Evolutionary conservation across 2,888 invertebrate species (phyloP).

Genomic region (Baccha elongata): DNA sequence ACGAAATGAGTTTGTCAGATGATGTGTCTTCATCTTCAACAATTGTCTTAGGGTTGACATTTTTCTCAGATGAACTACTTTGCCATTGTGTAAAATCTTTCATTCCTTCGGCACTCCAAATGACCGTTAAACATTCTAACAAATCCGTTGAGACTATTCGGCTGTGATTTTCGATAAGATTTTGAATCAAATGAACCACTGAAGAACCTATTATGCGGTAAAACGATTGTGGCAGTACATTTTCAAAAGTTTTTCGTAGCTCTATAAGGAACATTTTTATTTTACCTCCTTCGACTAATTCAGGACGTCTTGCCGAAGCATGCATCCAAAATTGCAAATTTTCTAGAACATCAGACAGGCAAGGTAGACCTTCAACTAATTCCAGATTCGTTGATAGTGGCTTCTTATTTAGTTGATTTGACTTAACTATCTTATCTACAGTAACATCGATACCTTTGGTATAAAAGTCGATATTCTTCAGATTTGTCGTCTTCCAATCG

Average conservation of each 20-base stretch:
- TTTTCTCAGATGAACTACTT: slow-evolving; percentile 6
- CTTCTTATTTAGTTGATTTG: slow-evolving; percentile 50
- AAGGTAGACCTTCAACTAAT: slow-evolving; percentile 70
- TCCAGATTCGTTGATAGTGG: slow-evolving; percentile 72
- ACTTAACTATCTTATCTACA: slow-evolving; percentile 75
- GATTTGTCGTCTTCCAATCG: slow-evolving; percentile 84
- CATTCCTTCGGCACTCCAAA: slow-evolving; percentile 75
- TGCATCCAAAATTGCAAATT: slow-evolving; percentile 80
- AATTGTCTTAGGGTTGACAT: neutral
- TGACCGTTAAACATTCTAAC: slow-evolving; percentile 72
- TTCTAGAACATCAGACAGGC: slow-evolving; percentile 77
- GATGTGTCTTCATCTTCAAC: slow-evolving; percentile 15
- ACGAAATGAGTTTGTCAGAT: slow-evolving; percentile 12
- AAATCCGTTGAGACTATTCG: slow-evolving; percentile 75
- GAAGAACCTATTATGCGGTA: slow-evolving; percentile 77
- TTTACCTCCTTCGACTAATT: slow-evolving; percentile 74
- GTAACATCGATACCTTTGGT: slow-evolving; percentile 79
- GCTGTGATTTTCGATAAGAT: slow-evolving; percentile 78
- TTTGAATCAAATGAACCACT: slow-evolving; percentile 78
- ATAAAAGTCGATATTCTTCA: slow-evolving; percentile 79
- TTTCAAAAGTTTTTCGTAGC: slow-evolving; percentile 74
- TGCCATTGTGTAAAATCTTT: slow-evolving; percentile 63
- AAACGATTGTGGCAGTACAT: slow-evolving; percentile 78
- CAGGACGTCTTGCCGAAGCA: slow-evolving; percentile 76
- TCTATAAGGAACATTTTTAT: slow-evolving; percentile 74